Percentiles rank a stretch among this genome's conserved stretches.
Conservation (phyloP, 2,797 vertebrate species). For the Octomys mimax region DNA sequence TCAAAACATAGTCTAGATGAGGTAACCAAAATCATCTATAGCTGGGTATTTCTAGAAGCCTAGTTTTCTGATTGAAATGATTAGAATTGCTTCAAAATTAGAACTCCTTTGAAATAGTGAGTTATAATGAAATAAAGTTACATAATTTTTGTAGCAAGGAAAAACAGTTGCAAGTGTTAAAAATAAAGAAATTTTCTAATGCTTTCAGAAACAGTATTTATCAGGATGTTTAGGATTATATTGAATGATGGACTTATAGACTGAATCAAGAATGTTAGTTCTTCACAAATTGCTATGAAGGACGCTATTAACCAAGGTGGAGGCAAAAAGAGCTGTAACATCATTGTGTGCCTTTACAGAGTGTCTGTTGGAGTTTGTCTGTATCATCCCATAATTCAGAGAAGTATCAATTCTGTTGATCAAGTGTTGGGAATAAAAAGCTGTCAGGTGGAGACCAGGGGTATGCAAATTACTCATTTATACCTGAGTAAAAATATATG, state of each 20-base stretch:
- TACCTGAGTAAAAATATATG: background rate
- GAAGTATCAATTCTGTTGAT: background rate
- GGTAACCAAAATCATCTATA: background rate
- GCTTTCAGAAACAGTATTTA: background rate
- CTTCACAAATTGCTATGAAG: background rate
- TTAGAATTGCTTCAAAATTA: slow-evolving; percentile 37
- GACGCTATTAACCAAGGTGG: background rate
- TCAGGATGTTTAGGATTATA: background rate
- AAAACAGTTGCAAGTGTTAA: slow-evolving; percentile 30
- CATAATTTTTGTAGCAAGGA: background rate
- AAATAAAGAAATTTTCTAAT: background rate
- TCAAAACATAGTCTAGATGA: background rate
- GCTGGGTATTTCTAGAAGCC: background rate
- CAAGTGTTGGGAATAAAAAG: background rate
- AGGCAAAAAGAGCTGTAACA: background rate
- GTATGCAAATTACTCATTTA: background rate
- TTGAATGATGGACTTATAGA: background rate
- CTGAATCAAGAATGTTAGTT: background rate
- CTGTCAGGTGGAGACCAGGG: background rate
- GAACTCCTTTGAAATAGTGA: slow-evolving; percentile 22
- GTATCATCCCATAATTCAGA: background rate
- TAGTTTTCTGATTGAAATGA: slow-evolving; percentile 25
- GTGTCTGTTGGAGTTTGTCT: background rate
- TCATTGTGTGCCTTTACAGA: background rate
- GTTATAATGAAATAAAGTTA: slow-evolving; percentile 15